These are phyloP conservation scores for Drosophila tani DNA, from an alignment of 1,140 invertebrate species.

Conservation along the genomic window DNA sequence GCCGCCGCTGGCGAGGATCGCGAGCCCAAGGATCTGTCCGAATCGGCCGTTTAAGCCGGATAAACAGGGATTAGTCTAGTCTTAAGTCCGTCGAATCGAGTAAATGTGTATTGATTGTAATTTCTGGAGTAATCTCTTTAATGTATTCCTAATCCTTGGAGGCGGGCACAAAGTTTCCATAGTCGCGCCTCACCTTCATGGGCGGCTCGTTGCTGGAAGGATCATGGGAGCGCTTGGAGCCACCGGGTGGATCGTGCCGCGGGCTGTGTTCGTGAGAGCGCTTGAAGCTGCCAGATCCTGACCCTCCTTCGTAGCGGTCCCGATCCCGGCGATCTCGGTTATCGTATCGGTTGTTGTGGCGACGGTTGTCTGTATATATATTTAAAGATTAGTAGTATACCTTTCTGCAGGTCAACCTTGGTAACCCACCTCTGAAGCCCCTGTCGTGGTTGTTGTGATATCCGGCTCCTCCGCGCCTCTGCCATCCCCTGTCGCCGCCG, in stretches of 20 bases:
- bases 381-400: background rate
- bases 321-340: constrained; percentile 22
- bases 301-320: constrained; percentile 22
- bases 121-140: constrained; percentile 8
- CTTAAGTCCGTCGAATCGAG: constrained; percentile 20
- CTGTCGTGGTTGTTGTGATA: constrained; percentile 51
- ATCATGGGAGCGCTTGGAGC: constrained; percentile 28
- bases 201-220: constrained; percentile 29
- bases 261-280: constrained; percentile 36
- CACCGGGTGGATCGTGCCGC: constrained; percentile 23
- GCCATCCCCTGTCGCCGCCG: constrained; percentile 63
- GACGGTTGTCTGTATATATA: constrained; percentile 50
- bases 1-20: constrained; percentile 25
- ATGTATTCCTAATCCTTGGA: constrained; percentile 67
- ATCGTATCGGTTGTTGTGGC: constrained; percentile 47
- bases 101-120: constrained; percentile 27
- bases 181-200: constrained; percentile 72
- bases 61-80: constrained; percentile 28
- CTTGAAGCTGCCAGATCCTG: constrained; percentile 16
- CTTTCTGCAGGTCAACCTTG: too few species aligned
- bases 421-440: constrained; percentile 39
- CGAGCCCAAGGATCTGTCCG: constrained; percentile 58
- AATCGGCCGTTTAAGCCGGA: constrained; percentile 67
- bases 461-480: constrained; percentile 45
- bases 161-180: constrained; percentile 81